A percentile compares a stretch with the other conserved stretches of the same genome.
Conservation (phyloP, 2,797 vertebrate genomes). For the Fundulus diaphanus region DNA sequence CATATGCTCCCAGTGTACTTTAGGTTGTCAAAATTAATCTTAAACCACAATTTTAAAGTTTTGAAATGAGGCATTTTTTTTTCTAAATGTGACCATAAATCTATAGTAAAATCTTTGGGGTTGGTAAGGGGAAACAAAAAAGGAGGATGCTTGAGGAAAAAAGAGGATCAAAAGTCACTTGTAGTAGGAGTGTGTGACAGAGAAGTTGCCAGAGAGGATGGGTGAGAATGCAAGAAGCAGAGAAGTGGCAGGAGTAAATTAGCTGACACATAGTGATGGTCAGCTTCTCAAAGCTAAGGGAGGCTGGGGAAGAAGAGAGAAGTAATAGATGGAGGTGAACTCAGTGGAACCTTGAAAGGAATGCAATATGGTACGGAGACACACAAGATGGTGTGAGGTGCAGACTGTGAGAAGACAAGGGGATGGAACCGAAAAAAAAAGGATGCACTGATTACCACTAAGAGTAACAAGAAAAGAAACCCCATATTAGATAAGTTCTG, state of each 20-base stretch:
- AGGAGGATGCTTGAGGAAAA: neutral
- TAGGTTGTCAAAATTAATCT: neutral
- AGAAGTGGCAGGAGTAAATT: neutral
- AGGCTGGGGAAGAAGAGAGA: neutral
- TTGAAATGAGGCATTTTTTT: neutral
- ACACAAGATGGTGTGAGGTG: neutral
- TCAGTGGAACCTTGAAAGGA: neutral
- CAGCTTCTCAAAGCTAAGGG: neutral
- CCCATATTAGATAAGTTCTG: no score
- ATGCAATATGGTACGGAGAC: neutral
- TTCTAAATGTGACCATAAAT: neutral
- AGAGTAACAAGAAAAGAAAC: neutral
- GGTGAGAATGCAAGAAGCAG: neutral
- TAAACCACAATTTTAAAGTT: neutral
- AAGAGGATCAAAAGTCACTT: neutral
- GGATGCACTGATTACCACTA: neutral
- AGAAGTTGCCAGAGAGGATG: neutral
- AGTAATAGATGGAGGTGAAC: neutral
- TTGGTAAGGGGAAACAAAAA: neutral
- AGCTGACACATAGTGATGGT: neutral
- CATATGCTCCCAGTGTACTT: neutral
- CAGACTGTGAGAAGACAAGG: neutral
- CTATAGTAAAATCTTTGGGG: neutral
- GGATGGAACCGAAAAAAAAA: neutral
- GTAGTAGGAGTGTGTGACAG: neutral